Percentiles rank a stretch among this genome's conserved stretches.
phyloP scores from a whole-genome alignment of 2,888 invertebrate genomes.

The Chalcosyrphus nemorum region DNA sequence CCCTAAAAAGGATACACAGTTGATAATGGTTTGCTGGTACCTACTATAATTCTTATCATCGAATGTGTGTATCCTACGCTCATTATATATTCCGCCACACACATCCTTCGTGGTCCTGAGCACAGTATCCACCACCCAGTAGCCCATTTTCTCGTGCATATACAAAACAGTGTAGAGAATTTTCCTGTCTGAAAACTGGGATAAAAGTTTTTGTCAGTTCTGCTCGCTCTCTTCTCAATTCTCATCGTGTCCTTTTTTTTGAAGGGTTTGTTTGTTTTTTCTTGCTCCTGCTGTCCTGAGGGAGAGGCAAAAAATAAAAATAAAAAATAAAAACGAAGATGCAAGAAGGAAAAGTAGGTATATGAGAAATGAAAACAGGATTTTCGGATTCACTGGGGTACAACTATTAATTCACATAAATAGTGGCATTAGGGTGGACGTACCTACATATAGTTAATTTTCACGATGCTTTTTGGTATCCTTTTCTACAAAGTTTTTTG shows the following conservation, averaged over 20 bases:
- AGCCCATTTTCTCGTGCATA: conserved; percentile 65
- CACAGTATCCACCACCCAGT: conserved; percentile 38
- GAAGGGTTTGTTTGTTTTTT: conserved; percentile 3
- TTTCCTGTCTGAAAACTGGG: conserved; percentile 67
- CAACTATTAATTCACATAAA: conserved; percentile 30
- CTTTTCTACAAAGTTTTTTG: background rate
- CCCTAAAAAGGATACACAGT: conserved; percentile 17
- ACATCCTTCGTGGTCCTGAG: conserved; percentile 36
- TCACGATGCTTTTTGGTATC: background rate
- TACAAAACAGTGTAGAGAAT: conserved; percentile 66
- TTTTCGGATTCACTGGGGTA: conserved; percentile 36
- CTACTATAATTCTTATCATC: conserved; percentile 60
- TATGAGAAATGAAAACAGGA: conserved; percentile 45
- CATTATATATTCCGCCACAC: conserved; percentile 56
- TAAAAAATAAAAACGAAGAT: background rate
- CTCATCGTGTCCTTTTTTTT: conserved; percentile 38
- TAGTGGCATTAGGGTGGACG: conserved; percentile 10
- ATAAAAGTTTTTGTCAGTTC: conserved; percentile 54
- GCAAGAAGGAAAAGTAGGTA: conserved; percentile 12
- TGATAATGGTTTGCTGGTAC: conserved; percentile 40
- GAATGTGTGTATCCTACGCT: conserved; percentile 67
- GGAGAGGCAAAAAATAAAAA: background rate
- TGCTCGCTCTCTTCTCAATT: background rate
- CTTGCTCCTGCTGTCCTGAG: background rate
- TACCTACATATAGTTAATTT: background rate